Evolutionary conservation across 2,113 vertebrate species (phyloP), one percentile per base, ranked within the genome.

Genomic region (Donacobius atricapilla): DNA sequence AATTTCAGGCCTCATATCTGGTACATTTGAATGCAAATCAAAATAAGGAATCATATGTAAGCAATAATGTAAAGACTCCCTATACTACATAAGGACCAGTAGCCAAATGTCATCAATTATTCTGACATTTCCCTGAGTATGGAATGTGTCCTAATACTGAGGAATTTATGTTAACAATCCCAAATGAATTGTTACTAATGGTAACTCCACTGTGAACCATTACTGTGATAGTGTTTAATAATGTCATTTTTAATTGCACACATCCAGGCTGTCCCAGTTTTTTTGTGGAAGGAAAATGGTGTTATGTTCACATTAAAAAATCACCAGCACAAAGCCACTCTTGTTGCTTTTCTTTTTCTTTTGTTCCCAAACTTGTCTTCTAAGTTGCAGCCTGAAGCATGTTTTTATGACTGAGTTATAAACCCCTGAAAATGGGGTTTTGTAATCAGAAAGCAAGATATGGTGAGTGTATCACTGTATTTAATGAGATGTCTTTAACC

Each of bases 71-170:
- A 92, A 92, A 86, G 88, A 75, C 65, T 93, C 69, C 45, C 53
- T 78, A 35, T 82, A 57, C 61, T 70, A 61, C 60, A 87, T 23
- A 53, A 64, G 79, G 65, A 95, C 76, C 87, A 45, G 90, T 93
- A 96, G 93, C 96, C 93, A 96, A 94, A 96, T 79, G 83, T 69
- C 92, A 96, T 97, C 89, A 88, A 92, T 97, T 94, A 92, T 76
- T 60, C 45, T 96, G 96, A 96, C 95, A 90, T 96, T 93, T 95
- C 83, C 72, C 89, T 89, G 70, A 53, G 53, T 45, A 53, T 71
- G 85, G 86, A 96, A 96, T 96, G 88, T 65, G 61, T 90, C 78
- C 81, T 94, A 95, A 92, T 93, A 64, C 68, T 87, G 58, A 88
- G 83, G 65, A 87, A 87, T 96, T 92, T 93, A 56, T 73, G 51